Conservation (phyloP, 2,888 invertebrate genomes). For the Caenorhabditis sinica region DNA sequence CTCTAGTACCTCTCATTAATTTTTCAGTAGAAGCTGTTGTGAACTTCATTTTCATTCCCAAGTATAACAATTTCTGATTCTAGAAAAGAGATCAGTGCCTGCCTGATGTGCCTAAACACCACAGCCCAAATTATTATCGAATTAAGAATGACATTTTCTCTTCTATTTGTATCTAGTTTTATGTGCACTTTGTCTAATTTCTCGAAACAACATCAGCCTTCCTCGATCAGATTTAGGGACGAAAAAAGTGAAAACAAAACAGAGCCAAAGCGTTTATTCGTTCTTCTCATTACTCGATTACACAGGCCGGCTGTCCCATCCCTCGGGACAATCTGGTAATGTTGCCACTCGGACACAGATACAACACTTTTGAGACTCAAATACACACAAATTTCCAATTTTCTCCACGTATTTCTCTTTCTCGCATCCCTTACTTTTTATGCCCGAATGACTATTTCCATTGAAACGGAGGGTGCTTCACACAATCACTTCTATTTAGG, state of each 20-base stretch:
- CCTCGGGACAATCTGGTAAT: conserved; percentile 60
- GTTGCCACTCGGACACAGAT: conserved; percentile 35
- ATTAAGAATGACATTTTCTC: not conserved
- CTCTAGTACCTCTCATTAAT: not conserved
- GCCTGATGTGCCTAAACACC: not conserved
- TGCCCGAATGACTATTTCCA: conserved; percentile 31
- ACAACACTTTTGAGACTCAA: conserved; percentile 29
- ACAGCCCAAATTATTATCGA: not conserved
- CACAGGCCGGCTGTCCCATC: conserved; percentile 61
- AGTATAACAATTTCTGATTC: too few species aligned
- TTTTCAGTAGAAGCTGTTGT: not conserved
- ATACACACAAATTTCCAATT: conserved; percentile 51
- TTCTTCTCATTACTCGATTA: conserved; percentile 62
- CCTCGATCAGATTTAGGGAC: conserved; percentile 28
- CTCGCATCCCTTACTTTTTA: conserved; percentile 1
- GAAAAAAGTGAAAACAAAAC: conserved; percentile 30
- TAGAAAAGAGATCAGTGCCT: too few species aligned
- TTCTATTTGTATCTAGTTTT: not conserved
- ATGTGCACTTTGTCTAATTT: conserved; percentile 14
- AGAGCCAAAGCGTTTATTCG: conserved; percentile 39
- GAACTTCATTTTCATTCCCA: too few species aligned
- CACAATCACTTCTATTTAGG: conserved; percentile 21
- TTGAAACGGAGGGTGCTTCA: not conserved
- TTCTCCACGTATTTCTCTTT: conserved; percentile 14
- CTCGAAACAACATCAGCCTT: not conserved